Conservation (phyloP, 2,113 vertebrate genomes). For the Phycodurus eques region DNA sequence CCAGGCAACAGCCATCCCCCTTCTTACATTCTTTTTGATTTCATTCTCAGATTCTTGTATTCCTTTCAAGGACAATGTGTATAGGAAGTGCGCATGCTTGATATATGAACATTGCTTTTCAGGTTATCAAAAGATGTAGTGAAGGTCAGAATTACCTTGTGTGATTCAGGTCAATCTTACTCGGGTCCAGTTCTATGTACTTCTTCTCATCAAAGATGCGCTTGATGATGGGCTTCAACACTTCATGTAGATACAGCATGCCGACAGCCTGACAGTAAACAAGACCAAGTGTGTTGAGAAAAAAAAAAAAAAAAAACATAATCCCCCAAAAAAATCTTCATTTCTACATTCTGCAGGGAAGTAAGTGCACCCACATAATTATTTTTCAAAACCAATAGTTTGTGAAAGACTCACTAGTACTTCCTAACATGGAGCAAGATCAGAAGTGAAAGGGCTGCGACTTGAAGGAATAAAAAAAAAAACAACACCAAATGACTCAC, state of each 20-base stretch:
- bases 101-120: background rate
- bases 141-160: constrained; percentile 68
- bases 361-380: too few species aligned
- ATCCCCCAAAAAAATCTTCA: background rate
- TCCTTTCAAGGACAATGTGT: constrained; percentile 35
- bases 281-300: constrained; percentile 11
- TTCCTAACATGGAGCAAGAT: background rate
- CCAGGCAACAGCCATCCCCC: constrained; percentile 67
- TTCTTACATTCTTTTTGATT: constrained; percentile 39
- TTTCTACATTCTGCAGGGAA: background rate
- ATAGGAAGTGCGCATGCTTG: constrained; percentile 16
- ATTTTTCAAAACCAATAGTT: background rate
- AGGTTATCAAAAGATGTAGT: background rate
- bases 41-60: constrained; percentile 44
- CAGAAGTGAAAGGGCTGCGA: background rate
- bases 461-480: background rate
- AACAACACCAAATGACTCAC: constrained; percentile 50
- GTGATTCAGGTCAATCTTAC: constrained; percentile 84
- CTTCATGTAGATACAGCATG: constrained; percentile 87
- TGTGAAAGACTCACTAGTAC: background rate
- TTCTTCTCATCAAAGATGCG: constrained; percentile 90
- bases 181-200: constrained; percentile 87
- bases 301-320: background rate
- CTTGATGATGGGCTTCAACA: constrained; percentile 80
- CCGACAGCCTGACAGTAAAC: constrained; percentile 79